phyloP scores from a whole-genome alignment of 1,140 invertebrate species.

The Drosophila hydei region DNA sequence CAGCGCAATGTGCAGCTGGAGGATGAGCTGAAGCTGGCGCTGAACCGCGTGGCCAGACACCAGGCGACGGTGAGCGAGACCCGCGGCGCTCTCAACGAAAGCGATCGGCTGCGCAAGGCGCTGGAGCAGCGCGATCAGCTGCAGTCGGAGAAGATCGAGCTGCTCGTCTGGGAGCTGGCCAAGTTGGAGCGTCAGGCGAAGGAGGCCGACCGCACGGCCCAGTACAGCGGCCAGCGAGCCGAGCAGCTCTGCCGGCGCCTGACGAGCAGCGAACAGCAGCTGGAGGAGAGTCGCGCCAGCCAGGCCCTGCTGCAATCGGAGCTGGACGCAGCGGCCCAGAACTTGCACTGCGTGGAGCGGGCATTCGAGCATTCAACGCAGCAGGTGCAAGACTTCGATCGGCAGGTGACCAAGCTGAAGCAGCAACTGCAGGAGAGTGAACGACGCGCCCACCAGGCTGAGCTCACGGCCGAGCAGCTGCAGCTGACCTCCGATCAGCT shows the following conservation, averaged over 20 bases:
- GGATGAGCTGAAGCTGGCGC: not conserved
- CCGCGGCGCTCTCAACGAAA: not conserved
- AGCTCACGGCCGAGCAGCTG: conserved; percentile 18
- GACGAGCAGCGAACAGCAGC: conserved; percentile 3
- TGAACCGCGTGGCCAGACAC: not conserved
- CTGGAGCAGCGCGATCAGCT: conserved; percentile 10
- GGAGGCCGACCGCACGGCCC: conserved; percentile 19
- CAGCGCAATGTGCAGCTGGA: conserved; percentile 7
- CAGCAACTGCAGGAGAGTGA: conserved; percentile 27
- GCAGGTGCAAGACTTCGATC: conserved; percentile 2
- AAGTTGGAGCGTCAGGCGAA: not conserved
- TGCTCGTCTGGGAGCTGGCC: conserved; percentile 1
- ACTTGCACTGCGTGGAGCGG: conserved; percentile 13
- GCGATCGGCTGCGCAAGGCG: not conserved
- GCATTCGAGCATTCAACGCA: conserved; percentile 6
- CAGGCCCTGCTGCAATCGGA: conserved; percentile 13
- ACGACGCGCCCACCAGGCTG: conserved; percentile 11
- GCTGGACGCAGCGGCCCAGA: conserved; percentile 15
- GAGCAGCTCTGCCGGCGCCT: conserved; percentile 2
- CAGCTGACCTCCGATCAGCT: conserved; percentile 9
- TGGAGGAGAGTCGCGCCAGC: conserved; percentile 4
- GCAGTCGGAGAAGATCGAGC: conserved; percentile 24
- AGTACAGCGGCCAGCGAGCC: not conserved
- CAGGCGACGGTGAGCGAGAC: conserved; percentile 2
- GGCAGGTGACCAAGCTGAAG: conserved; percentile 9